Evolutionary conservation across 2,888 invertebrate genomes (phyloP), one percentile per base, ranked within the genome.

Genomic region (Hypomecis punctinalis): DNA sequence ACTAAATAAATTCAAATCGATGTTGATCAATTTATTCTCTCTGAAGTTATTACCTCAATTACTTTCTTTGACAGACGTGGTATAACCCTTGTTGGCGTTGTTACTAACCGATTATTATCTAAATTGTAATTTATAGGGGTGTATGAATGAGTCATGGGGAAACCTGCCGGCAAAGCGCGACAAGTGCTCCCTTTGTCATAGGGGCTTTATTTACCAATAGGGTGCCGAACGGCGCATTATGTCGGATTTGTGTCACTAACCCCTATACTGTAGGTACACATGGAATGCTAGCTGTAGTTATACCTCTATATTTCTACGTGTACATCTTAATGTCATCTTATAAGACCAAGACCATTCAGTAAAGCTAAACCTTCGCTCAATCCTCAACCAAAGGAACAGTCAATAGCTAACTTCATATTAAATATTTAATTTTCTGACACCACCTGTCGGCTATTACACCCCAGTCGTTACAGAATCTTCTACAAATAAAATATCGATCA

Each of bases 121-220:
- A 23, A 23, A 54, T 43, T 40, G 43, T 54, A 0, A 36, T 9
- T 35, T 42, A 42, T 5, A 35, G 64, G 53, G 68, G 69, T 47
- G 54, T 55, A 55, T 57, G 51, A 52, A 43, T 54, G 62, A 59
- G 63, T 68, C 66, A 66, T 55, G 57, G 72, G 71, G 56, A 72
- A 75, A 67, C 55, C 67, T 61, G 46, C 35, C 63, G 51, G 42
- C 42, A 35, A 36, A 35, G 45, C 43, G 13, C 63, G 54, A 59
- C 49, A 54, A 45, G 45, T 60, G 60, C 51, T 45, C 47, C 45
- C 63, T 39, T 48, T 51, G 35, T 55, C 23, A 13, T 39, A 11
- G 10, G 49, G 55, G 56, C n/a, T 47, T 10, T 33, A 48, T 47
- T 10, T 33, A 48, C n/a, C 40, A 3, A 40, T 35, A 35, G 48